Conservation (phyloP, 1,140 invertebrate genomes). For the Hypothenemus hampei region DNA sequence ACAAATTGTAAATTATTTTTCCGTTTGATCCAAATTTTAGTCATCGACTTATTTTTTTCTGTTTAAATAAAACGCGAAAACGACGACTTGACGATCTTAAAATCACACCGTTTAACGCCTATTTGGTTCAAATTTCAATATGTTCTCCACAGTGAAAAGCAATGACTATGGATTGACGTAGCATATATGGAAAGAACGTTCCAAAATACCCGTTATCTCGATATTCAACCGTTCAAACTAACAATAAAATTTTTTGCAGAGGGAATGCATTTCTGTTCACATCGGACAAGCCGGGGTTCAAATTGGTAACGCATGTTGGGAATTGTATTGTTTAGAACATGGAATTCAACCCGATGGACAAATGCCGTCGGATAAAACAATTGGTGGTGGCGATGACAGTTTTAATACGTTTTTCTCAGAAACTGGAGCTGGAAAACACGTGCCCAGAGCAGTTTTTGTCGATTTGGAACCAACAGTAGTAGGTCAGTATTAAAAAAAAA, state of each 20-base stretch:
- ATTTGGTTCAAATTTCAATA: too few relatives aligned
- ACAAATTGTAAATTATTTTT: too few relatives aligned
- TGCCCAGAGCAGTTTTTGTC: constrained; percentile 63
- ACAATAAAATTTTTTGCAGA: constrained; percentile 52
- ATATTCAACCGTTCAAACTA: too few relatives aligned
- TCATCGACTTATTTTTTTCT: too few relatives aligned
- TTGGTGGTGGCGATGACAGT: constrained; percentile 65
- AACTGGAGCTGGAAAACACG: constrained; percentile 68
- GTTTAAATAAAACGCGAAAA: too few relatives aligned
- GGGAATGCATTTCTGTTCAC: constrained; percentile 83
- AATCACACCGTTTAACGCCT: too few relatives aligned
- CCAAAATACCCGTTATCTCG: too few relatives aligned
- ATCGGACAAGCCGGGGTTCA: constrained; percentile 87
- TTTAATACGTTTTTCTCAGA: constrained; percentile 83
- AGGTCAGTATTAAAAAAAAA: constrained; percentile 41
- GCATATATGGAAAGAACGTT: too few relatives aligned
- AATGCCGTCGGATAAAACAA: constrained; percentile 71
- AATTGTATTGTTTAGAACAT: constrained; percentile 86
- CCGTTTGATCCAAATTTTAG: too few relatives aligned
- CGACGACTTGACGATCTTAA: too few relatives aligned
- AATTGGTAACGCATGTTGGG: constrained; percentile 83
- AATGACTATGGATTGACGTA: too few relatives aligned
- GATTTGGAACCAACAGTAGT: constrained; percentile 70
- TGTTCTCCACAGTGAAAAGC: too few relatives aligned
- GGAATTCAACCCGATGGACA: constrained; percentile 85